Evolutionary conservation across 2,113 vertebrate genomes (phyloP).

Genomic region (Pygoscelis adeliae): DNA sequence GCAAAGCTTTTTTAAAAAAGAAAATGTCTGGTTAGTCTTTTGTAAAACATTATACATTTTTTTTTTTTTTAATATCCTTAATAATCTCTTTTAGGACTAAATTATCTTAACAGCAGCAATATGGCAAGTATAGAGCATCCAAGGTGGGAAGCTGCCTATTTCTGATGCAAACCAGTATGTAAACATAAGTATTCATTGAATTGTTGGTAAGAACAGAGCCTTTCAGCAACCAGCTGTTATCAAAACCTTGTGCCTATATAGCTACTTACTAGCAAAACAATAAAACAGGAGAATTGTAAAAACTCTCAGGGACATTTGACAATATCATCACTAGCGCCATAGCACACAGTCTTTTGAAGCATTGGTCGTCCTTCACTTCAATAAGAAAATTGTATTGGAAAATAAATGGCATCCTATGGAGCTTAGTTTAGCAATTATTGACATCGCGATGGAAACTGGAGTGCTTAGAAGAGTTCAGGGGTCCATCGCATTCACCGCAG

Average conservation of each 20-base stretch:
- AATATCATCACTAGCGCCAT: neutral
- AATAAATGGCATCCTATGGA: neutral
- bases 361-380: fast-evolving
- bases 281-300: neutral
- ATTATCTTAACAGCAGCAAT: neutral
- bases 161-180: neutral
- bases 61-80: neutral
- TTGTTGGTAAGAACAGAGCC: neutral
- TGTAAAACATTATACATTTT: neutral
- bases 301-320: neutral
- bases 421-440: neutral
- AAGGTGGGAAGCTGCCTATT: neutral
- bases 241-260: neutral
- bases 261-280: neutral
- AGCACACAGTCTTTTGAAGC: neutral
- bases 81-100: neutral
- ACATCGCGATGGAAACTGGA: neutral
- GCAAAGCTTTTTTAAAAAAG: neutral
- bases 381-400: neutral
- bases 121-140: neutral
- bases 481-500: neutral
- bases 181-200: neutral
- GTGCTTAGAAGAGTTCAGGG: neutral
- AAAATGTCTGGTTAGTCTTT: neutral
- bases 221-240: neutral